Evolutionary conservation across 2,888 invertebrate species (phyloP), one percentile per base, ranked within the genome.

Genomic region (Elysia crispata): DNA sequence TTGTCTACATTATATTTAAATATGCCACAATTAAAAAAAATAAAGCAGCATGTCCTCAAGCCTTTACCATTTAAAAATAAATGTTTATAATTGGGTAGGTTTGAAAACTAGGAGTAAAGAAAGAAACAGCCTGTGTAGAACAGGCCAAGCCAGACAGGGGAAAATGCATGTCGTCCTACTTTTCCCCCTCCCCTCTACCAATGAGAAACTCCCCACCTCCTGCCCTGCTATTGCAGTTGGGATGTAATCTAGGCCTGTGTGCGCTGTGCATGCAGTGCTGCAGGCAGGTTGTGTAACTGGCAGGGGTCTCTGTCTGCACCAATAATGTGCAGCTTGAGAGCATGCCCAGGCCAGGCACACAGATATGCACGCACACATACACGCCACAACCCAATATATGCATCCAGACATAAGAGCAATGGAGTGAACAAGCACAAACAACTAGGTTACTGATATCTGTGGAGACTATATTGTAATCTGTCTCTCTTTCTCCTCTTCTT

Each of bases 241-340:
- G 41, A 41, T 41, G 41, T 41, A 41, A 41, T 41, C 41, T 41
- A 41, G 41, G 41, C 41, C 41, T 41, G 41, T 41, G 72, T 78
- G 72, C 72, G 78, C 78, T 31, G 50, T 78, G 62, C 49, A 78
- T 78, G 78, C 78, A 73, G 73, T 72, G 77, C 18, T 49, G 73
- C 79, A 79, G 79, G 79, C 79, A 79, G 79, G 79, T 79, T 79
- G 79, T 79, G 79, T 79, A 74, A 74, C 60, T 62, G 60, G 64
- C 78, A 72, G 41, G 41, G 41, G 3, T 41, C 41, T 41, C 41
- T 41, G 41, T 41, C 41, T 41, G 41, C 41, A 41, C 41, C 41
- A 41, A 41, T 41, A 41, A 41, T 41, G 41, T 41, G 41, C 41
- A 41, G 41, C 41, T 41, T 41, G 41, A 41, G 41, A 41, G 41